Evolutionary conservation across 1,140 invertebrate species (phyloP).

Genomic region (Drosophila sulfurigaster): DNA sequence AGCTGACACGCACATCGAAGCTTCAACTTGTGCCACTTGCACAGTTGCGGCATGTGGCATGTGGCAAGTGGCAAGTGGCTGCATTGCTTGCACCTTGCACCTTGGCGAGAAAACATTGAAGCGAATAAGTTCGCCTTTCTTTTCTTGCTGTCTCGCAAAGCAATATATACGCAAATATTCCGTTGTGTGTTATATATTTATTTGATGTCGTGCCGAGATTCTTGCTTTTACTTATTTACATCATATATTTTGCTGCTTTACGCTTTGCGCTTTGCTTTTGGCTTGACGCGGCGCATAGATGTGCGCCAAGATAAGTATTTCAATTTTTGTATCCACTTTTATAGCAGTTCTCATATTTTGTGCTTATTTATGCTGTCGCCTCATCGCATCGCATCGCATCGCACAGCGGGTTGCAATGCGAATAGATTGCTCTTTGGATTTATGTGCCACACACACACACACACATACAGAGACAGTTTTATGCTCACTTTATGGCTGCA

Average conservation of each 20-base stretch:
- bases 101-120: not conserved
- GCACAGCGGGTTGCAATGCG: not conserved
- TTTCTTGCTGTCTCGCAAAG: not conserved
- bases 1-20: slow-evolving; percentile 41
- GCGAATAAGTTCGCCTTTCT: not conserved
- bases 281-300: not conserved
- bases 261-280: too few relatives aligned
- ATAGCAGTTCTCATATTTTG: not conserved
- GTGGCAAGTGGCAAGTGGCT: not conserved
- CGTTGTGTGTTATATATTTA: slow-evolving; percentile 2
- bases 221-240: slow-evolving; percentile 5
- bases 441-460: not conserved
- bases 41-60: not conserved
- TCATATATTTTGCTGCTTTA: not conserved
- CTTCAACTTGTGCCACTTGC: too few relatives aligned
- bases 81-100: not conserved
- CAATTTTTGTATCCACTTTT: slow-evolving; percentile 6
- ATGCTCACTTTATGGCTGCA: slow-evolving; percentile 1
- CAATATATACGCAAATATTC: slow-evolving; percentile 1
- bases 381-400: not conserved
- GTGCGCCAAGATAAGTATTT: slow-evolving; percentile 5
- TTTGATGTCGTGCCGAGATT: slow-evolving; percentile 19
- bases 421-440: not conserved
- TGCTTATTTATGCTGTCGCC: slow-evolving; percentile 2
- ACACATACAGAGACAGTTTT: not conserved